Percentiles rank a stretch among this genome's conserved stretches.
Evolutionary conservation across 2,113 vertebrate species (phyloP).

Genomic region (Caranx ignobilis): DNA sequence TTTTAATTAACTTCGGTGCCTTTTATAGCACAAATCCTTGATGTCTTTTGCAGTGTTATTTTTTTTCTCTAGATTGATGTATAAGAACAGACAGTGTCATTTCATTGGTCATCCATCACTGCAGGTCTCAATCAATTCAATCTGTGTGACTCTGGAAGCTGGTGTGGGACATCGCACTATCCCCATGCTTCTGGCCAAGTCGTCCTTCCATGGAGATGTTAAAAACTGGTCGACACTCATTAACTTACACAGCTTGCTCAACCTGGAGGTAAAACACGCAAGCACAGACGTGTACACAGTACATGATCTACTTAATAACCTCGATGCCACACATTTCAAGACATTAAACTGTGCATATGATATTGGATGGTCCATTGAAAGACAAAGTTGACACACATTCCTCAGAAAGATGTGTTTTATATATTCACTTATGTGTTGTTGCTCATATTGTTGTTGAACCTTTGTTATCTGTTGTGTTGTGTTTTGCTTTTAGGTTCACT

Average conservation of each 20-base stretch:
- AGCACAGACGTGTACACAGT: background rate
- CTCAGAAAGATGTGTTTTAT: too few relatives aligned
- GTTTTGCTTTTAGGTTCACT: conserved; percentile 88
- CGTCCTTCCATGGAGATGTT: conserved; percentile 90
- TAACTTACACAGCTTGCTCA: conserved; percentile 89
- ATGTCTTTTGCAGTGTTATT: background rate
- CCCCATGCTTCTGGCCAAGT: conserved; percentile 98
- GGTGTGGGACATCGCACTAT: conserved; percentile 95
- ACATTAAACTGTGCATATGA: background rate
- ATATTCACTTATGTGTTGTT: too few relatives aligned
- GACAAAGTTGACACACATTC: background rate
- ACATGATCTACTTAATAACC: background rate
- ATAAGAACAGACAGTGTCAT: background rate
- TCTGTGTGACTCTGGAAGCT: conserved; percentile 95
- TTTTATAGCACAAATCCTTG: background rate
- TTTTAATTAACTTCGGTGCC: background rate
- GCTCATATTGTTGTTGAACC: background rate
- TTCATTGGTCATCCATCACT: conserved; percentile 1
- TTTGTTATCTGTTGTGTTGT: conserved; percentile 9
- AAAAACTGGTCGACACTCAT: conserved; percentile 95
- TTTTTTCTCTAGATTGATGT: background rate
- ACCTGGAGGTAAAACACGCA: conserved; percentile 88
- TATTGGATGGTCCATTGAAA: too few relatives aligned
- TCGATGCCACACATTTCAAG: too few relatives aligned
- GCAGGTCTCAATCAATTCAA: conserved; percentile 87